Evolutionary conservation across 2,888 invertebrate genomes (phyloP).

Genomic region (Drosophila birchii): DNA sequence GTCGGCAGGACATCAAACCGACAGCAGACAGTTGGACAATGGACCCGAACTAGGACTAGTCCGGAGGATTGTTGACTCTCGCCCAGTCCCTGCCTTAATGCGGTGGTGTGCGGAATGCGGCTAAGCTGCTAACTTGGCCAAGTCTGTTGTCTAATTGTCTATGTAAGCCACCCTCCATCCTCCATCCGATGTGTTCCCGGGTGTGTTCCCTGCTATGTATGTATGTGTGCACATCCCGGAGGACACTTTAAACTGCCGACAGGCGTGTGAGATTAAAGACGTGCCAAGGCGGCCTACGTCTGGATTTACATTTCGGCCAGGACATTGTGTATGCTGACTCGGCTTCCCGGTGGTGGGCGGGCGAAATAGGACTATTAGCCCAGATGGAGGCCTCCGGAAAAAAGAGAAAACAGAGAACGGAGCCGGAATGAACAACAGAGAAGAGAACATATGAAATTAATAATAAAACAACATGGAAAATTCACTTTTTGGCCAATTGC

Average conservation of each 20-base stretch:
- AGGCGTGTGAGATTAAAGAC: slow-evolving; percentile 69
- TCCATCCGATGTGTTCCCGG: slow-evolving; percentile 16
- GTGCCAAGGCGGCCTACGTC: slow-evolving; percentile 42
- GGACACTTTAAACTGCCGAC: slow-evolving; percentile 75
- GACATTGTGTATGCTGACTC: slow-evolving; percentile 19
- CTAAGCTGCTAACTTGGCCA: slow-evolving; percentile 58
- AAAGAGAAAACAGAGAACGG: slow-evolving; percentile 1
- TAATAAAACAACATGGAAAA: slow-evolving; percentile 76
- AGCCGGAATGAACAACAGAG: slow-evolving; percentile 24
- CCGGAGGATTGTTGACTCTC: slow-evolving; percentile 7
- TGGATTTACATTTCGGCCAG: slow-evolving; percentile 68
- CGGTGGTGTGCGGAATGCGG: slow-evolving; percentile 33
- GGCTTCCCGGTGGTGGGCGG: slow-evolving; percentile 13
- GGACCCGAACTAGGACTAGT: slow-evolving; percentile 27
- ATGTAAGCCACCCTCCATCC: slow-evolving; percentile 38
- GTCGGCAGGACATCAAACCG: slow-evolving; percentile 51
- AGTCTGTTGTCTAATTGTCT: slow-evolving; percentile 66
- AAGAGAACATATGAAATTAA: slow-evolving; percentile 61
- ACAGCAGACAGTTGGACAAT: slow-evolving; percentile 65
- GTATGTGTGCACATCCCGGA: slow-evolving; percentile 43
- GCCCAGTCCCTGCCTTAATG: slow-evolving; percentile 34
- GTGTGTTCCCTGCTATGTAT: slow-evolving; percentile 47
- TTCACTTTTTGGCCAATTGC: slow-evolving; percentile 66
- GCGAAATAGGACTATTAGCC: slow-evolving; percentile 66
- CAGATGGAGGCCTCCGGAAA: slow-evolving; percentile 44